These are phyloP conservation scores for Squalus acanthias DNA, from an alignment of 2,797 vertebrate genomes.

Conservation along the genomic window DNA sequence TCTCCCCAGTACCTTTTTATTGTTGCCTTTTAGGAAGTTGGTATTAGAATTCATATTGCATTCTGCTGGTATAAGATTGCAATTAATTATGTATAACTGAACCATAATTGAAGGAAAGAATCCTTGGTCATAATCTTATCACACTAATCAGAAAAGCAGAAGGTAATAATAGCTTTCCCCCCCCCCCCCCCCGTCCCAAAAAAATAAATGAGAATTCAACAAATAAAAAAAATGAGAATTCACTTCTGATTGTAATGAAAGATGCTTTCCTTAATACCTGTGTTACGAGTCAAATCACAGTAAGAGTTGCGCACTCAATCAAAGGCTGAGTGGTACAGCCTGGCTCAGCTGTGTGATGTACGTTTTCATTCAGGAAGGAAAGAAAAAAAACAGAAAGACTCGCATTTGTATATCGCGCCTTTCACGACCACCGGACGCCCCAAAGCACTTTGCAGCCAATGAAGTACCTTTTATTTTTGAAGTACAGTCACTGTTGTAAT, in stretches of 20 bases:
- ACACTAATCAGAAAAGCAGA: not conserved
- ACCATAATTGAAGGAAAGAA: not conserved
- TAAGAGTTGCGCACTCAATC: not conserved
- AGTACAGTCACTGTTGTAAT: too few species aligned
- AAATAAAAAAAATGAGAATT: not conserved
- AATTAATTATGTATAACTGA: slow-evolving; percentile 1
- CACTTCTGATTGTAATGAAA: too few species aligned
- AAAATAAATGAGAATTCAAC: not conserved
- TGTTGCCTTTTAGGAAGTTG: not conserved
- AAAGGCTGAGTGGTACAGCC: not conserved
- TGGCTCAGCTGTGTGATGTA: too few species aligned
- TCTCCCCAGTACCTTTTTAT: not conserved
- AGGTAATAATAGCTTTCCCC: not conserved
- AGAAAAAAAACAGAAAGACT: too few species aligned
- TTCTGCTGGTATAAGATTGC: not conserved
- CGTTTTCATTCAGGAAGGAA: not conserved
- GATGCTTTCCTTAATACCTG: not conserved
- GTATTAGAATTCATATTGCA: not conserved
- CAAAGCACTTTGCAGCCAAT: too few species aligned
- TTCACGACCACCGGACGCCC: too few species aligned
- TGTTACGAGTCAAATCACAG: not conserved
- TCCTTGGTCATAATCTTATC: not conserved
- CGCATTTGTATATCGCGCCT: too few species aligned
- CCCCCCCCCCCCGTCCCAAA: not conserved
- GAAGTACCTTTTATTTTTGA: too few species aligned